A percentile compares a stretch with the other conserved stretches of the same genome.
These are phyloP conservation scores for Cremastinae sp. DNA, from an alignment of 2,888 invertebrate species.

Conservation along the genomic window DNA sequence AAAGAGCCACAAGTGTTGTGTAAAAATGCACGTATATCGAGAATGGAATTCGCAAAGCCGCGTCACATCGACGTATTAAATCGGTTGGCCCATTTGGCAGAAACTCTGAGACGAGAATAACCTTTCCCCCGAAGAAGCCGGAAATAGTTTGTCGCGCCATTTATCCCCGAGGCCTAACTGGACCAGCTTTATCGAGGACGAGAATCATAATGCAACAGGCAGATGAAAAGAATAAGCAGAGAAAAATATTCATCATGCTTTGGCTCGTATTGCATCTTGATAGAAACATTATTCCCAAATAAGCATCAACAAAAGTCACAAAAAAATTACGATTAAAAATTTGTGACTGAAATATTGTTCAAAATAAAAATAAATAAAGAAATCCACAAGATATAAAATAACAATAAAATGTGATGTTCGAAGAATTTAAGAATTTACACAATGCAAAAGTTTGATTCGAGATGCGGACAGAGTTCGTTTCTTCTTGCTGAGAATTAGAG, in stretches of 20 bases:
- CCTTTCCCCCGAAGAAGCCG: constrained; percentile 62
- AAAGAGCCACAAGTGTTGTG: not conserved
- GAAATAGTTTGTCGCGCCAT: constrained; percentile 65
- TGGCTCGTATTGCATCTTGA: too few species aligned
- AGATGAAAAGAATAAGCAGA: constrained; percentile 21
- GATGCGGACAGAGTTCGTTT: constrained; percentile 8
- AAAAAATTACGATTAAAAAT: too few species aligned
- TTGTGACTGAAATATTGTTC: too few species aligned
- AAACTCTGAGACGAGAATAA: constrained; percentile 64
- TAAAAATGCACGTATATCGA: not conserved
- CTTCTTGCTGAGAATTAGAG: not conserved
- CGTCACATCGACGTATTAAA: too few species aligned
- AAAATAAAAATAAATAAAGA: too few species aligned
- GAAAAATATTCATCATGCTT: too few species aligned
- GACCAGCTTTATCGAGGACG: constrained; percentile 35
- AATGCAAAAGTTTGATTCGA: too few species aligned
- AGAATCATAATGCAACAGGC: constrained; percentile 22
- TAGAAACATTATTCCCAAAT: not conserved
- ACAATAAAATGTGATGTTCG: too few species aligned
- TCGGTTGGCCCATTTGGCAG: constrained; percentile 72
- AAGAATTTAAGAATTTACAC: too few species aligned
- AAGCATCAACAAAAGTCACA: not conserved
- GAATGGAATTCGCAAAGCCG: too few species aligned
- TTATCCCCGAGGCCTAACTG: constrained; percentile 25
- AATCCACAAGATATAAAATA: too few species aligned